Evolutionary conservation across 2,888 invertebrate genomes (phyloP).

Genomic region (Caenorhabditis becei): DNA sequence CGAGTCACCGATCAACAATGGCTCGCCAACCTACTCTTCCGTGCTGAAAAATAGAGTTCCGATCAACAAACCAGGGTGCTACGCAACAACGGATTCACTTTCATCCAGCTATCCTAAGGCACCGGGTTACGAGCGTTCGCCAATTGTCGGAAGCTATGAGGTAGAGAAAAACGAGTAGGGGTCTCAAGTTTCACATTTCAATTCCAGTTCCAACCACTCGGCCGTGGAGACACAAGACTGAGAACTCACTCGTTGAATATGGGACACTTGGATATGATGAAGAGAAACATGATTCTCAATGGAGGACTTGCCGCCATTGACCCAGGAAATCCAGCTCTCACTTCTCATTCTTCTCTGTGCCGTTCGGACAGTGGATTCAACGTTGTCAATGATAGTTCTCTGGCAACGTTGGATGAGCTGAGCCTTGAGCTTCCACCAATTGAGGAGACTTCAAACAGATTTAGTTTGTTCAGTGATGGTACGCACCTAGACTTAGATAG

Average conservation of each 20-base stretch:
- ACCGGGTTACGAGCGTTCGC: conserved; percentile 76
- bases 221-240: conserved; percentile 58
- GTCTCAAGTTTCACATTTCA: neutral
- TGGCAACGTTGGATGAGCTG: conserved; percentile 69
- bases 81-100: conserved; percentile 59
- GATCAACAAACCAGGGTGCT: conserved; percentile 39
- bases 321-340: conserved; percentile 58
- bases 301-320: conserved; percentile 26
- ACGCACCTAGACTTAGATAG: neutral
- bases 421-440: conserved; percentile 72
- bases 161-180: conserved; percentile 5
- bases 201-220: conserved; percentile 47
- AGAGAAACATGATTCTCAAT: conserved; percentile 51
- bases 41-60: conserved; percentile 65
- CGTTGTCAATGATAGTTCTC: conserved; percentile 58
- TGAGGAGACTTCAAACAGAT: conserved; percentile 56
- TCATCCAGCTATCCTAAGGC: conserved; percentile 75
- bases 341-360: conserved; percentile 67
- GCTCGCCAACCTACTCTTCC: conserved; percentile 62
- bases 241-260: conserved; percentile 74
- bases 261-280: conserved; percentile 70
- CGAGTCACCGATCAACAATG: conserved; percentile 66
- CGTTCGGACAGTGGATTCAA: conserved; percentile 73
- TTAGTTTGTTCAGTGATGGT: conserved; percentile 52
- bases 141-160: conserved; percentile 56